Conservation (phyloP, 2,888 invertebrate species). For the Cantharis flavilabris region DNA sequence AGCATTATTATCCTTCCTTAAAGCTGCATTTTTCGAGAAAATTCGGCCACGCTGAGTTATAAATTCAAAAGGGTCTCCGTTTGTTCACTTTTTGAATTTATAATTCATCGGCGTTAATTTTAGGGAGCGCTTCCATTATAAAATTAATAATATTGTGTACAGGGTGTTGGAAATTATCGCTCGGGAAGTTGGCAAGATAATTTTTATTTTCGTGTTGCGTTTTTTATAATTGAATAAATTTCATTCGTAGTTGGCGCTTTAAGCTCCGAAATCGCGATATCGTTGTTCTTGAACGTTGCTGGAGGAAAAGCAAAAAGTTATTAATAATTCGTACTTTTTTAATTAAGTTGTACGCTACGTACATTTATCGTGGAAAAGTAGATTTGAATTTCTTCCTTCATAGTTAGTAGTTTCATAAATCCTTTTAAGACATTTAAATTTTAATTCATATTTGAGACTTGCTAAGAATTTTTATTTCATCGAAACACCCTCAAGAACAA, state of each 20-base stretch:
- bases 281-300: not conserved
- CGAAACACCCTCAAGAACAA: not conserved
- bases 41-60: not conserved
- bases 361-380: slow-evolving; percentile 18
- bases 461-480: not conserved
- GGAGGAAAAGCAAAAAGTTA: slow-evolving; percentile 14
- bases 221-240: not conserved
- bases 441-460: not conserved
- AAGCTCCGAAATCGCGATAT: not conserved
- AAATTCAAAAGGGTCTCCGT: not conserved
- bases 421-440: not conserved
- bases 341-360: slow-evolving; percentile 23
- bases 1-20: not conserved
- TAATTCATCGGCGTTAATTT: not conserved
- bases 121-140: not conserved
- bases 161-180: not conserved
- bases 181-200: not conserved
- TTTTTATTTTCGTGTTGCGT: not conserved
- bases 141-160: not conserved
- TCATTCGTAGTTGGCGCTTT: not conserved
- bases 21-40: not conserved
- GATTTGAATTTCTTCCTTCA: slow-evolving; percentile 1
- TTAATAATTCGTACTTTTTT: slow-evolving; percentile 23
- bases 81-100: not conserved
- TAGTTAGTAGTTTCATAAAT: not conserved